phyloP scores from a whole-genome alignment of 2,113 vertebrate genomes.

The Suricata suricatta region DNA sequence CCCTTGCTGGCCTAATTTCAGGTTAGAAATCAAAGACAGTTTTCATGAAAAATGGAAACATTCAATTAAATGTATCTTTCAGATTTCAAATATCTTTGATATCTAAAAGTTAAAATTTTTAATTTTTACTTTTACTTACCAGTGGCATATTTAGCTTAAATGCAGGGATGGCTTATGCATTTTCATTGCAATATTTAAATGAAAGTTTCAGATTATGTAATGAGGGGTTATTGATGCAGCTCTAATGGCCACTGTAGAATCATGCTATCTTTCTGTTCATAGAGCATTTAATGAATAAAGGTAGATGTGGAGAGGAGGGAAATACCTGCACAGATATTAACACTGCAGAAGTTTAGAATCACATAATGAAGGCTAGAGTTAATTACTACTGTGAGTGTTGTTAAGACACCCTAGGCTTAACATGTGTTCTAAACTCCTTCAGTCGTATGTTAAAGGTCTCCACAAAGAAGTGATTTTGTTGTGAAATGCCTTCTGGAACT shows the following conservation, averaged over 20 bases:
- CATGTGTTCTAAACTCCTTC: neutral
- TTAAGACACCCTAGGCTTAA: neutral
- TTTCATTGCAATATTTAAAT: slow-evolving; percentile 43
- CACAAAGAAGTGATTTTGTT: neutral
- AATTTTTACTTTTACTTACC: slow-evolving; percentile 20
- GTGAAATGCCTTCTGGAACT: slow-evolving; percentile 18
- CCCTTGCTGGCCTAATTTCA: neutral
- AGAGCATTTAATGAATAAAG: slow-evolving; percentile 14
- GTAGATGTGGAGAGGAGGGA: neutral
- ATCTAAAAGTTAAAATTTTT: slow-evolving; percentile 31
- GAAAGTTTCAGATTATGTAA: slow-evolving; percentile 9
- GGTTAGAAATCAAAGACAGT: neutral
- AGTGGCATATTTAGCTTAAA: neutral
- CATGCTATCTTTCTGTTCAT: neutral
- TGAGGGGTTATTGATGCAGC: neutral
- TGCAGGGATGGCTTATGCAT: neutral
- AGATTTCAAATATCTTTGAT: slow-evolving; percentile 26
- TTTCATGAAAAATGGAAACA: neutral
- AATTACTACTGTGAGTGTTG: slow-evolving; percentile 19
- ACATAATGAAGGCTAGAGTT: slow-evolving; percentile 32
- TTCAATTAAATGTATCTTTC: neutral
- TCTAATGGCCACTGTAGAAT: neutral
- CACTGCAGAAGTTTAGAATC: neutral
- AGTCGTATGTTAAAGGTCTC: slow-evolving; percentile 6
- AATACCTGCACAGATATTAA: slow-evolving; percentile 37